Base-by-base conservation (phyloP, 2,797 vertebrate genomes). In the Lindbergichthys nudifrons region DNA sequence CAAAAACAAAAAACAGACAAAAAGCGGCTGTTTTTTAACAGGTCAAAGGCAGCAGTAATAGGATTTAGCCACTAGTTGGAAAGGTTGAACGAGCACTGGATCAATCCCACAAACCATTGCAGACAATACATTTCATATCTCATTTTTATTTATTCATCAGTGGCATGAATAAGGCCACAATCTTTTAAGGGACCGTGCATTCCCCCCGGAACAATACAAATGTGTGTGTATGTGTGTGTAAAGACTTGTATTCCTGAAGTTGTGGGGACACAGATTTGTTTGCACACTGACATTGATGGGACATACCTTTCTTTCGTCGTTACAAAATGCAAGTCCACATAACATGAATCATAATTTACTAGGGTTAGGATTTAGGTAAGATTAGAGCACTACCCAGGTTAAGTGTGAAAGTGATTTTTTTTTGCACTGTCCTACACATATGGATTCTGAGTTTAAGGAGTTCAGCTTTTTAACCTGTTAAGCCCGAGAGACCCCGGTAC, bases 101-200 rank as follows among this genome's bases (percentile, higher is more conserved):
- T 73, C 77, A 67, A 62, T 73, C 53, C 64, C 57, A 61, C 61
- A 32, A 32, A 43, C 64, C 18, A n/a, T 21, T 42, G 48, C 59
- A 53, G 39, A 75, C 30, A 42, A 70, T 64, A 13, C 46, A 66
- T 73, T 63, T 60, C 51, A 53, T 23, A 59, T 87, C 30, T 56
- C 51, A 65, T 73, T 70, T 66, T 41, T 51, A 77, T 75, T 66
- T 72, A 77, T 80, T 84, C 61, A 78, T 80, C 59, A 52, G 60
- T 0, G 13, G 41, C 43, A 13, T 1, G 6, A 66, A 45, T 36
- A 47, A 65, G 4, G 16, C 57, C 51, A 11, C 39, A 43, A 39
- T 73, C 47, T n/a, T 69, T 61, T 5, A 36, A 60, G 19, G 21
- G 16, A 48, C 19, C 21, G 42, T 32, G 13, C 32, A 6, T 21